phyloP scores from a whole-genome alignment of 2,888 invertebrate genomes.

The Lithodes maja region DNA sequence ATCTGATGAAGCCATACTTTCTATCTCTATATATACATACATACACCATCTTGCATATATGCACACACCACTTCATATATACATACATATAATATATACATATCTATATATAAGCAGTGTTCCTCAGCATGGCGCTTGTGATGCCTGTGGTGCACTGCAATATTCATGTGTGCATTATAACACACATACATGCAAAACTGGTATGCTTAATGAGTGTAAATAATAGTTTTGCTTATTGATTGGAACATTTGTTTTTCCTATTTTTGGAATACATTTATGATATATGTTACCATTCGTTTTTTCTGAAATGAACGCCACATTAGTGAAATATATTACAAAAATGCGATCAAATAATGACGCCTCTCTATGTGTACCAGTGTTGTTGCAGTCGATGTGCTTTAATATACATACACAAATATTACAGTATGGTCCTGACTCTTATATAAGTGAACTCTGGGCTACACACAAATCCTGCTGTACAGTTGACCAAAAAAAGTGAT shows the following conservation, averaged over 20 bases:
- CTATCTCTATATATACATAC: too few species aligned
- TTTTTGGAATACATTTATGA: too few species aligned
- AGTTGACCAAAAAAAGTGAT: too few species aligned
- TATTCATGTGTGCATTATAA: neutral
- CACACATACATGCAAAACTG: neutral
- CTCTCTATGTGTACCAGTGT: too few species aligned
- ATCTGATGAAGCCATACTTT: neutral
- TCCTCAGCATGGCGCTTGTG: neutral
- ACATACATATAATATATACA: neutral
- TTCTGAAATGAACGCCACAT: too few species aligned
- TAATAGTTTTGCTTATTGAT: too few species aligned
- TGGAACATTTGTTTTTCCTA: too few species aligned
- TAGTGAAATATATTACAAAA: too few species aligned
- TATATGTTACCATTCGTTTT: too few species aligned
- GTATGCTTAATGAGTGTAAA: too few species aligned
- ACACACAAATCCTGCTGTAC: constrained; percentile 4
- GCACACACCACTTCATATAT: neutral
- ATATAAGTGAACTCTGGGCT: constrained; percentile 7
- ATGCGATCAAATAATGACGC: too few species aligned
- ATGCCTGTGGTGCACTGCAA: neutral
- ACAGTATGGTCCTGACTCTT: constrained; percentile 23
- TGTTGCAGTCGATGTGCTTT: neutral
- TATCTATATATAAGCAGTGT: neutral
- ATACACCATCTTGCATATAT: neutral
- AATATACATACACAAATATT: constrained; percentile 26